Evolutionary conservation across 2,888 invertebrate genomes (phyloP), one percentile per base, ranked within the genome.

Genomic region (Ethmia dodecea): DNA sequence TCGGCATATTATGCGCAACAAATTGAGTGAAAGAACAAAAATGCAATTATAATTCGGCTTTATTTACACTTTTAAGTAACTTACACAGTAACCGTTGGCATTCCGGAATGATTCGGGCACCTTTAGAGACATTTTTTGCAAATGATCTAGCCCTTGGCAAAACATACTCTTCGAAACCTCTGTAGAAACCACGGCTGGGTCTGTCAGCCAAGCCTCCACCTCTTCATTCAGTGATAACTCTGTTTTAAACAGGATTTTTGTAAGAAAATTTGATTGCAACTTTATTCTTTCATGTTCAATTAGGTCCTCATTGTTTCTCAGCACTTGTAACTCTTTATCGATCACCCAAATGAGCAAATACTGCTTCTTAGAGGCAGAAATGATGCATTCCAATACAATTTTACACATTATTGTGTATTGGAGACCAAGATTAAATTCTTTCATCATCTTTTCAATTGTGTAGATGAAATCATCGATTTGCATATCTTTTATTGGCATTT

Each of bases 121-220:
- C 49, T 86, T 81, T 41, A 76, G 52, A 6, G 89, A 88, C 78
- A 87, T 88, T 18, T 80, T 66, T 33, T 87, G 66, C 43, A 91
- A 77, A 75, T 90, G 87, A 25, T 84, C 78, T 9, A 89, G 46
- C 1, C 89, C 83, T 5, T 71, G 73, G 18, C 61, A 52, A 52
- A 89, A 88, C 90, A 90, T 90, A 20, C 71, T 77, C 51, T 89
- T 89, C 0, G 90, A 89, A 45, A 90, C 78, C 41, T 88, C 86
- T 0, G 89, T 70, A 1, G 68, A 69, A 13, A 80, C 83, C 18
- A 88, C 86, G n/a, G 67, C 73, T 0, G 84, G 70, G 56, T 90
- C 89, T 0, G 87, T 66, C 18, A 81, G 43, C 90, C 90, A 90
- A 1, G 70, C 49, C 33, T 83, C 76, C 1, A 89, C 81, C 9